Percentiles rank a stretch among this genome's conserved stretches.
Conservation (phyloP, 2,888 invertebrate genomes). For the Andrena fulva region DNA sequence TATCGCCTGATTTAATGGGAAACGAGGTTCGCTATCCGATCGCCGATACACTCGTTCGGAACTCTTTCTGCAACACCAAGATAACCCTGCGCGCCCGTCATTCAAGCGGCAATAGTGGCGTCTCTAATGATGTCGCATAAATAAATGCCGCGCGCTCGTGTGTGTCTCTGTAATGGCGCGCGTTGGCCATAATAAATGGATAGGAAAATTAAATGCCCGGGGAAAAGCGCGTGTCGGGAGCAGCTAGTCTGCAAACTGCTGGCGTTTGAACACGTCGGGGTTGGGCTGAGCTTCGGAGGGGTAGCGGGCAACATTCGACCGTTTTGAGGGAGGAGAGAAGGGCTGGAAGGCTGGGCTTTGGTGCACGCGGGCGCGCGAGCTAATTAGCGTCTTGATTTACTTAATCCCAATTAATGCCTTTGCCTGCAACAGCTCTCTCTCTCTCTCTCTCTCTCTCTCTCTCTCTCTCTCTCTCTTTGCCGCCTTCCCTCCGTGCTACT, state of each 20-base stretch:
- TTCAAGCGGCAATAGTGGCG: slow-evolving; percentile 9
- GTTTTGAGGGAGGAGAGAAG: slow-evolving; percentile 44
- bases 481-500: slow-evolving; percentile 36
- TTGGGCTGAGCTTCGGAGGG: not conserved
- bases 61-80: too few relatives aligned
- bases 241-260: slow-evolving; percentile 44
- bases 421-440: slow-evolving; percentile 70
- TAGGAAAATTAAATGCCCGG: slow-evolving; percentile 74
- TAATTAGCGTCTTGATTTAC: slow-evolving; percentile 85
- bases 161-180: slow-evolving; percentile 38
- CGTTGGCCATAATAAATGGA: slow-evolving; percentile 69
- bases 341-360: slow-evolving; percentile 33
- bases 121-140: slow-evolving; percentile 44
- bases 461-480: not conserved
- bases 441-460: slow-evolving; percentile 14
- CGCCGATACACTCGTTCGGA: too few relatives aligned
- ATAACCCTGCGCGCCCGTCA: not conserved
- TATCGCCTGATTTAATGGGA: too few relatives aligned
- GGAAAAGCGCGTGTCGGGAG: slow-evolving; percentile 46
- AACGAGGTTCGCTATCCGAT: too few relatives aligned
- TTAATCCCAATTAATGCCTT: slow-evolving; percentile 85
- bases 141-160: slow-evolving; percentile 27
- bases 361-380: slow-evolving; percentile 75
- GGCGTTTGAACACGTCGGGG: slow-evolving; percentile 6
- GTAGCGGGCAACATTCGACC: slow-evolving; percentile 64